Evolutionary conservation across 2,113 vertebrate genomes (phyloP).

Genomic region (Paralichthys olivaceus): DNA sequence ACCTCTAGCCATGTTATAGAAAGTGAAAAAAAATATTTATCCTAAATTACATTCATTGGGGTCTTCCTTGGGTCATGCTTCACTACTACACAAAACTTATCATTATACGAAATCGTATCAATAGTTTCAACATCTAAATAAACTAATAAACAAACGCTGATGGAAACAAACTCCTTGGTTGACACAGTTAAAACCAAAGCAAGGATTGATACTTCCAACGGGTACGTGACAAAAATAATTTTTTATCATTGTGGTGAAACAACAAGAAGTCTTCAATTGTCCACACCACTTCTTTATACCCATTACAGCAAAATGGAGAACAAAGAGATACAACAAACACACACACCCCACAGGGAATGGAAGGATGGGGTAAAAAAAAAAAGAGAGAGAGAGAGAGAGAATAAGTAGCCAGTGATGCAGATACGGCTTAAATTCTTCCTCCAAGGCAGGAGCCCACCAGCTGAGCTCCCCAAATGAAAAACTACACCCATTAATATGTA

Average conservation of each 20-base stretch:
- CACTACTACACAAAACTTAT: too few species aligned
- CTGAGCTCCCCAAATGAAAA: constrained; percentile 67
- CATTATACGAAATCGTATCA: too few species aligned
- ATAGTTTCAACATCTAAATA: too few species aligned
- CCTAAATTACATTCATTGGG: too few species aligned
- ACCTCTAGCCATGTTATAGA: too few species aligned
- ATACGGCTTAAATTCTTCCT: constrained; percentile 64
- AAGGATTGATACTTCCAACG: not conserved
- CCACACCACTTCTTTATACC: constrained; percentile 17
- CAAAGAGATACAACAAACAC: not conserved
- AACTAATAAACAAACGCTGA: too few species aligned
- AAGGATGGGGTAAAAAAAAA: constrained; percentile 32
- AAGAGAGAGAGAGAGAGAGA: constrained; percentile 1
- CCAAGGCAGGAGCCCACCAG: constrained; percentile 66
- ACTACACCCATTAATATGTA: constrained; percentile 67
- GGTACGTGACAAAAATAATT: not conserved
- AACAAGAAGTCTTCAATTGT: constrained; percentile 28
- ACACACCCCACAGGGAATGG: constrained; percentile 12
- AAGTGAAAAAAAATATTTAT: too few species aligned
- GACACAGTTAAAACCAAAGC: too few species aligned
- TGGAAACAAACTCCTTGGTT: too few species aligned
- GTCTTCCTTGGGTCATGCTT: too few species aligned
- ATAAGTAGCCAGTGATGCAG: constrained; percentile 55
- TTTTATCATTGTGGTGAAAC: constrained; percentile 12
- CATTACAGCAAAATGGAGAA: constrained; percentile 20